Conservation (phyloP, 1,140 invertebrate genomes). For the Brachionus rotundiformis region DNA sequence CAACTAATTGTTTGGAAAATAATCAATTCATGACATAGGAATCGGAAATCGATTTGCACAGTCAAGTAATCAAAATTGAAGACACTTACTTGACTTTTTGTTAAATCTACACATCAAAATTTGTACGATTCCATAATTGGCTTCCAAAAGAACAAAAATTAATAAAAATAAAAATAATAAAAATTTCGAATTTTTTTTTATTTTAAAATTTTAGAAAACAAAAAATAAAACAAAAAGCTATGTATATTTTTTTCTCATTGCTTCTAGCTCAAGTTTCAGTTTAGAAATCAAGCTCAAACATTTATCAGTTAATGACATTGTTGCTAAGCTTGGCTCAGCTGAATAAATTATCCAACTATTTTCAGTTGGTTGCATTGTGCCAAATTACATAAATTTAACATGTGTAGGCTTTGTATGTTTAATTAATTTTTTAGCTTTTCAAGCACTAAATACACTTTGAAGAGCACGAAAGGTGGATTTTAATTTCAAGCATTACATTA, state of each 20-base stretch:
- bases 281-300: neutral
- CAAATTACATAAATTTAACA: neutral
- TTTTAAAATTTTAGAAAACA: neutral
- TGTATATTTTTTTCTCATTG: neutral
- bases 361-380: neutral
- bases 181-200: neutral
- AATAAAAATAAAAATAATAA: neutral
- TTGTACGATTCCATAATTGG: neutral
- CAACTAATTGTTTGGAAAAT: conserved; percentile 2
- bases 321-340: neutral
- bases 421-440: neutral
- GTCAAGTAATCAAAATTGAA: neutral
- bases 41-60: neutral
- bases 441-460: neutral
- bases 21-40: neutral
- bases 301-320: neutral
- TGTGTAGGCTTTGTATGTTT: neutral
- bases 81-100: neutral
- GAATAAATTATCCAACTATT: conserved; percentile 5
- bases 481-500: neutral
- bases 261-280: neutral
- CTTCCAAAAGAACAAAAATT: too few species aligned
- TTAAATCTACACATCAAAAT: neutral
- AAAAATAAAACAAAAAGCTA: neutral
- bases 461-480: conserved; percentile 14